These are phyloP conservation scores for Ophiodon elongatus DNA, from an alignment of 2,113 vertebrate genomes.

Conservation along the genomic window DNA sequence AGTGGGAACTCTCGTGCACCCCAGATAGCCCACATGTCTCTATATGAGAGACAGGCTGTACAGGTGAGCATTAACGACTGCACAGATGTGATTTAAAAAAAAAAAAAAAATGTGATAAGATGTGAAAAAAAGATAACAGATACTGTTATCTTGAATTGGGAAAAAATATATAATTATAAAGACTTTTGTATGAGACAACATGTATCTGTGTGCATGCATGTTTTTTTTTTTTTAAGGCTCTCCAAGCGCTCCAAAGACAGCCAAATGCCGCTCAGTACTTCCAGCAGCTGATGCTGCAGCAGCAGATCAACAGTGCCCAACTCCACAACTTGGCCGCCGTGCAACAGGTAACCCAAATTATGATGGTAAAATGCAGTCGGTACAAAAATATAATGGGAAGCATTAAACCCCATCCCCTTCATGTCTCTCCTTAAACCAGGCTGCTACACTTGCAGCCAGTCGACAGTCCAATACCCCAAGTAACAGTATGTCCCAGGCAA, in stretches of 20 bases:
- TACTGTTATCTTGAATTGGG: background rate
- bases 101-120: no score
- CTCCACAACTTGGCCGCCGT: conserved; percentile 97
- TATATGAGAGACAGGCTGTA: conserved; percentile 96
- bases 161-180: background rate
- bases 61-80: conserved; percentile 83
- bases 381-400: background rate
- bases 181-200: background rate
- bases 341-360: conserved; percentile 90
- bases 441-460: conserved; percentile 95
- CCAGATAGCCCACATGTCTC: conserved; percentile 97
- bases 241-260: conserved; percentile 96
- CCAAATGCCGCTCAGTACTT: conserved; percentile 98
- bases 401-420: background rate
- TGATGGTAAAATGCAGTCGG: background rate
- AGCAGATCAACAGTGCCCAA: conserved; percentile 96
- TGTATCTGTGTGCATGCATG: background rate
- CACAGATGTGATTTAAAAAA: background rate
- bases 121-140: no score
- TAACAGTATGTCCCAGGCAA: conserved; percentile 89
- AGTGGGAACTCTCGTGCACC: conserved; percentile 90
- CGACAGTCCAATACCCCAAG: conserved; percentile 93
- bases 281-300: conserved; percentile 98
- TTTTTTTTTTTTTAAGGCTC: conserved; percentile 85
- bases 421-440: conserved; percentile 79